Base-by-base conservation (phyloP, 2,888 invertebrate genomes). In the Oegoconia quadripuncta region DNA sequence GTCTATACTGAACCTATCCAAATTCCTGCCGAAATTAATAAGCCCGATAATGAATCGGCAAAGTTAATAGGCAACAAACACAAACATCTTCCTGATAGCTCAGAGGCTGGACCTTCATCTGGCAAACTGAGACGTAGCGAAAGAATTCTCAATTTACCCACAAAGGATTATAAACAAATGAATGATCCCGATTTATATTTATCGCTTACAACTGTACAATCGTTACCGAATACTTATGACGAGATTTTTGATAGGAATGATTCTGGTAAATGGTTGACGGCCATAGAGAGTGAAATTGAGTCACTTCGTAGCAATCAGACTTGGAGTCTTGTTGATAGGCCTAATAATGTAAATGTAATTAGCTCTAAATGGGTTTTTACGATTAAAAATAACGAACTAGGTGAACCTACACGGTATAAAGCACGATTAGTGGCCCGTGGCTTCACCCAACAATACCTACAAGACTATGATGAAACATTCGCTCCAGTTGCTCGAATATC, bases 401-500 rank as follows among this genome's bases (percentile, higher is more conserved):
- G 31, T 23, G 38, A 23, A 4, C 16, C 13, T n/a, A 2, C 13
- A 9, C 8, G 23, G 1, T 45, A 37, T 11, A 45, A 45, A 23
- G 34, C 45, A 4, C 30, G 45, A 13, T 35, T 45, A 1, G 39
- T 37, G 39, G 45, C 42, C 5, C 38, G 33, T 15, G 41, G 44
- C 0, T 44, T 22, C 20, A 9, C 39, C 1, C 42, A 45, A 18
- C 8, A 16, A n/a, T 5, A 42, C 3, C 20, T n/a, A 5, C 28
- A 40, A 13, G 39, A 42, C 25, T 45, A 46, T 12, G 27, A 12
- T 5, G 41, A 46, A 37, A 43, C 33, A 9, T 43, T 34, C 16
- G 32, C 41, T 15, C 43, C 43, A 7, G 41, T 41, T 8, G 39
- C n/a, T 40, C n/a, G 33, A 42, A 16, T 46, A 46, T 42, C 38